Percentiles rank a stretch among this genome's conserved stretches.
Evolutionary conservation across 2,113 vertebrate genomes (phyloP).

Genomic region (Sturnira hondurensis): DNA sequence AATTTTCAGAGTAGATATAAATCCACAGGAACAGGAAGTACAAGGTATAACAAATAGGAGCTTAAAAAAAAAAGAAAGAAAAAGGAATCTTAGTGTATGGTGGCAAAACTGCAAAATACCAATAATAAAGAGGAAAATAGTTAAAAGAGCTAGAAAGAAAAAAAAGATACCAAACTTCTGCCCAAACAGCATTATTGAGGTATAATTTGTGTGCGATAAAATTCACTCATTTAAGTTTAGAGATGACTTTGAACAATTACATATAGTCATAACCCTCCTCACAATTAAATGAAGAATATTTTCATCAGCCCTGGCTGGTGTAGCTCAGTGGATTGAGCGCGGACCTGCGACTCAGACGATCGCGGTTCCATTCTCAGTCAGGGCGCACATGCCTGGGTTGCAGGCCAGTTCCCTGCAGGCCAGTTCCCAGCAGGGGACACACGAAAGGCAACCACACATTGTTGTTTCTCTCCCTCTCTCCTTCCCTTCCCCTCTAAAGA

Average conservation of each 20-base stretch:
- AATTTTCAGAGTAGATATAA: not conserved
- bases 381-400: too few relatives aligned
- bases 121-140: not conserved
- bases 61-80: not conserved
- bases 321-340: too few relatives aligned
- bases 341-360: too few relatives aligned
- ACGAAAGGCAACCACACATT: too few relatives aligned
- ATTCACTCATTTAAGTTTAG: not conserved
- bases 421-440: too few relatives aligned
- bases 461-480: too few relatives aligned
- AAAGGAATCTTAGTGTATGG: not conserved
- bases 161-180: not conserved
- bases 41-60: not conserved
- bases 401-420: too few relatives aligned
- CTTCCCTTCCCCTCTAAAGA: too few relatives aligned
- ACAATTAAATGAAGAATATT: not conserved
- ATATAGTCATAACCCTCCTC: not conserved
- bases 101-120: not conserved
- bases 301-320: not conserved
- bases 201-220: not conserved
- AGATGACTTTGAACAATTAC: not conserved
- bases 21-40: not conserved
- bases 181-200: not conserved
- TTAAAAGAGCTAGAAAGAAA: not conserved
- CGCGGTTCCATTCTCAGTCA: too few relatives aligned